Conservation (phyloP, 2,888 invertebrate species). For the Achlya flavicornis region DNA sequence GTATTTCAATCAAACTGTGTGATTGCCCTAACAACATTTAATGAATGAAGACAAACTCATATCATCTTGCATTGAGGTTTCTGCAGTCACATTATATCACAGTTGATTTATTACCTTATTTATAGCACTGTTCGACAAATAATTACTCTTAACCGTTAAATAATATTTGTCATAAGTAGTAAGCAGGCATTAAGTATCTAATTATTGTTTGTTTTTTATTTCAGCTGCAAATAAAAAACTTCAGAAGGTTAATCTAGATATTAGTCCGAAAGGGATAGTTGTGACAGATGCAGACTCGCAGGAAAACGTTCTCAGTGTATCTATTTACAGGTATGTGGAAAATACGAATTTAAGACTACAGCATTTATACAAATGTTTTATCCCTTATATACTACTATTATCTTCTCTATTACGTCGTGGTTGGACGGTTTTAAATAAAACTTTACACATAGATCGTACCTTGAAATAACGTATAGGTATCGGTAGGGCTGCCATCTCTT, state of each 20-base stretch:
- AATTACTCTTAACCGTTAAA: neutral
- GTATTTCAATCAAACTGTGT: neutral
- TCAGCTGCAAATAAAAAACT: constrained; percentile 83
- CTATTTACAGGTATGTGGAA: constrained; percentile 90
- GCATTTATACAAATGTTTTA: no score
- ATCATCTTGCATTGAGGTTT: constrained; percentile 18
- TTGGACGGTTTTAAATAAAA: no score
- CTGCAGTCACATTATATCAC: constrained; percentile 31
- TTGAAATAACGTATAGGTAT: no score
- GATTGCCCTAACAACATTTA: neutral
- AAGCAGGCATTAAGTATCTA: no score
- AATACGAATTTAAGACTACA: neutral
- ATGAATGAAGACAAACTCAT: constrained; percentile 3
- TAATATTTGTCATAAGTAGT: neutral
- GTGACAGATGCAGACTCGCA: constrained; percentile 88
- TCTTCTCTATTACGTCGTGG: no score
- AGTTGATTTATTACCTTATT: constrained; percentile 9
- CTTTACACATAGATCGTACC: no score
- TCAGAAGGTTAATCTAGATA: constrained; percentile 87
- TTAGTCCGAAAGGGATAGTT: constrained; percentile 90
- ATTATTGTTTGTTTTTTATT: constrained; percentile 30
- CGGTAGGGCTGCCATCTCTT: no score
- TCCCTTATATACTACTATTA: no score
- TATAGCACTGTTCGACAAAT: neutral
- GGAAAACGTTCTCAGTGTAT: constrained; percentile 89